These are phyloP conservation scores for Formicarius rufipectus DNA, from an alignment of 2,113 vertebrate species.

Conservation along the genomic window DNA sequence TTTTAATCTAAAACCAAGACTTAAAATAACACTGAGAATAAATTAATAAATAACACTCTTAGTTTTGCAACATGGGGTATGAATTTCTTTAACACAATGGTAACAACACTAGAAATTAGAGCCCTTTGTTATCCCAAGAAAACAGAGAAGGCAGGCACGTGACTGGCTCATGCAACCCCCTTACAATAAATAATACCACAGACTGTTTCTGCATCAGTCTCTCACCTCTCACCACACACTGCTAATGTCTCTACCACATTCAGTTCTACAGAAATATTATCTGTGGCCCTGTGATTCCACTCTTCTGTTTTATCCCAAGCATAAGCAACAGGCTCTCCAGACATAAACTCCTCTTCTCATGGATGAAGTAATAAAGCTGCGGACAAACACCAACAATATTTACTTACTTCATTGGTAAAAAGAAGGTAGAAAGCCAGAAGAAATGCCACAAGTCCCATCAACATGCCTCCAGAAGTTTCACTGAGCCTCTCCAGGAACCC, in stretches of 20 bases:
- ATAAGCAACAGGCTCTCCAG: background rate
- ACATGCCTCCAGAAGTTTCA: conserved; percentile 87
- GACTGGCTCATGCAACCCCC: background rate
- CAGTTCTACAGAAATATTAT: background rate
- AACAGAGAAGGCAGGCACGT: background rate
- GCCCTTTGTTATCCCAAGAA: background rate
- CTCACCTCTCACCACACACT: background rate
- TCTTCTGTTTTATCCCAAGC: background rate
- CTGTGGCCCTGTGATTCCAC: background rate
- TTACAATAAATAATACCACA: background rate
- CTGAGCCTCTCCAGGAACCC: conserved; percentile 93
- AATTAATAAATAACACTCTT: background rate
- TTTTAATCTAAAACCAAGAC: background rate
- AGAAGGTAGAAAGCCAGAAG: conserved; percentile 89
- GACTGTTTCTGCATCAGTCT: background rate
- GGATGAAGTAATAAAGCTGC: background rate
- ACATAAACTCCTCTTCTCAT: background rate
- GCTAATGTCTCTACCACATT: background rate
- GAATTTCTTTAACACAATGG: background rate
- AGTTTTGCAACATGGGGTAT: background rate
- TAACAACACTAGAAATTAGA: background rate
- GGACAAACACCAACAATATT: background rate
- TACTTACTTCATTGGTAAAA: conserved; percentile 93
- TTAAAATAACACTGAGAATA: background rate
- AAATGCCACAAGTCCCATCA: conserved; percentile 84